Percentiles rank a stretch among this genome's conserved stretches.
These are phyloP conservation scores for Lottia scabra DNA, from an alignment of 2,888 invertebrate species.

Conservation along the genomic window DNA sequence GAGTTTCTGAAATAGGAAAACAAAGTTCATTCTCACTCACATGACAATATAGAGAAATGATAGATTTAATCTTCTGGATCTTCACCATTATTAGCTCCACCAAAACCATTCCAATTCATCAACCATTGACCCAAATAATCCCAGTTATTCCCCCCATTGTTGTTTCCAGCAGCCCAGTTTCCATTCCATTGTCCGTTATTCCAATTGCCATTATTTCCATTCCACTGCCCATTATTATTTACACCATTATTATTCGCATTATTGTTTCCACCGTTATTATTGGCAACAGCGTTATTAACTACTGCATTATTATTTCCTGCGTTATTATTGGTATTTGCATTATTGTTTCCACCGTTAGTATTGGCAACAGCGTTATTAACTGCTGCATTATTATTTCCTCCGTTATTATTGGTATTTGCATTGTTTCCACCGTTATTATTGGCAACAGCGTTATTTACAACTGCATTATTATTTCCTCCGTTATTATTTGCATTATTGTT, in stretches of 20 bases:
- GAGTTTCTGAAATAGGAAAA: background rate
- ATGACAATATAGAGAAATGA: no score
- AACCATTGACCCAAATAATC: background rate
- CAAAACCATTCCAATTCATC: no score
- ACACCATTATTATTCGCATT: background rate
- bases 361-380: background rate
- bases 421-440: background rate
- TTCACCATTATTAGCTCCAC: no score
- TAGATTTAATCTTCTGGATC: no score
- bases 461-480: background rate
- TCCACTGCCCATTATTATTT: background rate
- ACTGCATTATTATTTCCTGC: background rate
- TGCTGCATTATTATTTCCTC: background rate
- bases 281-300: no score
- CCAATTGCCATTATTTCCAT: no score
- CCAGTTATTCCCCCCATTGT: background rate
- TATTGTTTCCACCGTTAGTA: background rate
- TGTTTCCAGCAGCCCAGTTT: background rate
- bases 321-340: background rate
- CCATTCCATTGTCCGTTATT: no score
- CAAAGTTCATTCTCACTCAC: background rate
- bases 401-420: no score
- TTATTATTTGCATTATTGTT: background rate
- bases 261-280: background rate
- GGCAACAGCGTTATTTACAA: background rate